Base-by-base conservation (phyloP, 2,797 vertebrate genomes). In the Allochrocebus solatus region DNA sequence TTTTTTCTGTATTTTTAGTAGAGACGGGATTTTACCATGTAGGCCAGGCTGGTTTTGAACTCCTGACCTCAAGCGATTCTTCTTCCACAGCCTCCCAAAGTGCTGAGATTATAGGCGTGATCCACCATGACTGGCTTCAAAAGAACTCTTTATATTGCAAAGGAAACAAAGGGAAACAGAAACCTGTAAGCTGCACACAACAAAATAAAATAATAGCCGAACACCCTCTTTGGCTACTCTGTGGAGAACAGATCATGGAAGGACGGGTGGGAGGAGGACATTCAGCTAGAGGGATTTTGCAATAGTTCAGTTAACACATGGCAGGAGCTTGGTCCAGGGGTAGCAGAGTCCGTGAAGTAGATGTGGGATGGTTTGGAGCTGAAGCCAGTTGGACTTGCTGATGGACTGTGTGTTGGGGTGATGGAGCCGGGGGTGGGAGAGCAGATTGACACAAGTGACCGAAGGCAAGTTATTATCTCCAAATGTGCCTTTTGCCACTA, bases 271-370 rank as follows among this genome's bases (percentile, higher is more conserved):
- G 59, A 30, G 12, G 4, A 17, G n/a, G 46, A 26, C 1, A 5
- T 21, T 5, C 21, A 22, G 19, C 5, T 13, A n/a, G 21, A 36
- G 24, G 81, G 28, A 2, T 8, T 28, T 55, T 19, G 33, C 33
- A 2, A 1, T 9, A 12, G 12, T 9, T n/a, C 39, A 13, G 61
- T 43, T 13, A 8, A 10, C 0, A 10, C 4, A 0, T 3, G 4
- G 14, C 19, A 57, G 4, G 3, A 53, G 33, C 16, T 0, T 46
- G 83, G 89, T 48, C 24, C 5, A 2, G 36, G 17, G 24, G 12
- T 24, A 8, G 85, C 36, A 10, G 50, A 21, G 28, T 39, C 2
- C 0, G 0, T 1, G 8, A 8, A 24, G 59, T 1, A 24, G 61
- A 9, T 13, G 39, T 36, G 11, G 39, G 22, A 1, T 21, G 8